Evolutionary conservation across 2,888 invertebrate genomes (phyloP).

Genomic region (Lasioglossum morio): DNA sequence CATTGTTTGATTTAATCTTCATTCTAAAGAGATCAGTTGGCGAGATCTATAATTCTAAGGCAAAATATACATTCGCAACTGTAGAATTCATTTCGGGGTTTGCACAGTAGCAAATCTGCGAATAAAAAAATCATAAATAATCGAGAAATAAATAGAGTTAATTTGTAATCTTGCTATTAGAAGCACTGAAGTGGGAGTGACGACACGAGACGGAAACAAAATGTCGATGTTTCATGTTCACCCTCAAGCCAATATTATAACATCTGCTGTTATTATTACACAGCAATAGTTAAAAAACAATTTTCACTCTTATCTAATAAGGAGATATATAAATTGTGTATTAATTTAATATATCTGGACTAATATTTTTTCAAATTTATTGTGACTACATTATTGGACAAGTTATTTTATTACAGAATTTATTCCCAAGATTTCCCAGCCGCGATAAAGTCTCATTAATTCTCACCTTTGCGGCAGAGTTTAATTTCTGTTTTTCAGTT

Average conservation of each 20-base stretch:
- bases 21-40: not conserved
- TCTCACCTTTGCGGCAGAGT: not conserved
- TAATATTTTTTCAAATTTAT: not conserved
- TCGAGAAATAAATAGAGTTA: not conserved
- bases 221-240: slow-evolving; percentile 38
- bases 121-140: not conserved
- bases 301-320: slow-evolving; percentile 4
- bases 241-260: slow-evolving; percentile 18
- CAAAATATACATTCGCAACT: not conserved
- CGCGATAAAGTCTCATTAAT: not conserved
- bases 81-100: not conserved
- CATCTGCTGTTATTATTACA: slow-evolving; percentile 31
- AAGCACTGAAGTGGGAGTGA: not conserved
- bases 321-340: not conserved
- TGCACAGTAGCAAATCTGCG: not conserved
- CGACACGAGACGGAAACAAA: slow-evolving; percentile 11
- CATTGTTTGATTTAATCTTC: not conserved
- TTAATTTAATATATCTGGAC: not conserved
- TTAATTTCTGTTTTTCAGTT: slow-evolving; percentile 8
- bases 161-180: not conserved
- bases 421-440: not conserved
- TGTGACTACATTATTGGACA: not conserved
- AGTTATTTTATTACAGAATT: not conserved
- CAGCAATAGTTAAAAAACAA: slow-evolving; percentile 8
- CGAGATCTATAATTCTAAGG: not conserved